Evolutionary conservation across 2,797 vertebrate species (phyloP).

Genomic region (Argyrosomus regius): DNA sequence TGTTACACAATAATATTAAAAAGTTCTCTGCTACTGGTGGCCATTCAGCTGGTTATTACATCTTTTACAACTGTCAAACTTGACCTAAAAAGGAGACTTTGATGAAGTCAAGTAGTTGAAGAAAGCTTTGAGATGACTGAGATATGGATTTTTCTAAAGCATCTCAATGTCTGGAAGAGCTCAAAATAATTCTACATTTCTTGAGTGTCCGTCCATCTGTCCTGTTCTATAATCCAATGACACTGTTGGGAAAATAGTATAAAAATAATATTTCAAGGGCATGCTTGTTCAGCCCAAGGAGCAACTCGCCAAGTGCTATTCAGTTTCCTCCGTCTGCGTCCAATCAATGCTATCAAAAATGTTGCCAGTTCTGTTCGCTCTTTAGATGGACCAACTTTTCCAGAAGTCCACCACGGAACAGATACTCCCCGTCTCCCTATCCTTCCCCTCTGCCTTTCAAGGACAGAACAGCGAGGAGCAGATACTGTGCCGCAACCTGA

Average conservation of each 20-base stretch:
- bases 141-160: slow-evolving; percentile 3
- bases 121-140: background rate
- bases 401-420: slow-evolving; percentile 54
- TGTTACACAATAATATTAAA: background rate
- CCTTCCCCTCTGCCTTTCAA: slow-evolving; percentile 62
- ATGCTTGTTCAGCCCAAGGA: slow-evolving; percentile 11
- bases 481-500: slow-evolving; percentile 76
- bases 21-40: background rate
- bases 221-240: background rate
- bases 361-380: slow-evolving; percentile 16
- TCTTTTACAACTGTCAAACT: background rate
- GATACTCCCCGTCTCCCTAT: slow-evolving; percentile 40
- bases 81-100: background rate
- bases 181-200: background rate
- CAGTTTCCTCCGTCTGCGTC: slow-evolving; percentile 43
- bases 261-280: slow-evolving; percentile 50
- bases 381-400: slow-evolving; percentile 51
- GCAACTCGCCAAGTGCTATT: slow-evolving; percentile 20
- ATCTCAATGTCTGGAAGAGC: background rate
- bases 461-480: slow-evolving; percentile 71
- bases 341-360: slow-evolving; percentile 52
- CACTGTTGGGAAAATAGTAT: background rate
- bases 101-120: background rate
- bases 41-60: background rate
- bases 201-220: background rate